phyloP scores from a whole-genome alignment of 1,140 invertebrate species.

The Penaeus vannamei region DNA sequence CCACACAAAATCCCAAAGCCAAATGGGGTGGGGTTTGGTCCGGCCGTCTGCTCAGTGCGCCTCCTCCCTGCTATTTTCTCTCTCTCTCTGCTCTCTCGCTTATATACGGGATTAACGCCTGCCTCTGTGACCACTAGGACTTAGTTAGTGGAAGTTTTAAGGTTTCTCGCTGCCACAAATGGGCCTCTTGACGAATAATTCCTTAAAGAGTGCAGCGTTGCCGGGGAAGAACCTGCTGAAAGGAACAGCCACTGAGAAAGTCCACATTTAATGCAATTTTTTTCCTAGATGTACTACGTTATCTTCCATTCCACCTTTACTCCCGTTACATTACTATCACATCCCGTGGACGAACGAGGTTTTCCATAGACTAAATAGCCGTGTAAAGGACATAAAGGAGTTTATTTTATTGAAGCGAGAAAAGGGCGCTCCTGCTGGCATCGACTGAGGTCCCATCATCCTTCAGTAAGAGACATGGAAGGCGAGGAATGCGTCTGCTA shows the following conservation, averaged over 20 bases:
- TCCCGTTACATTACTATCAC: background rate
- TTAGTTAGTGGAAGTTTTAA: slow-evolving; percentile 47
- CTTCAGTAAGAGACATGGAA: slow-evolving; percentile 32
- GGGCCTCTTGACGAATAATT: slow-evolving; percentile 48
- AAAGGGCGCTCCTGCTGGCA: slow-evolving; percentile 55
- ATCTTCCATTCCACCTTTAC: no score
- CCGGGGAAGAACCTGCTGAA: slow-evolving; percentile 13
- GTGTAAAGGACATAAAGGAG: background rate
- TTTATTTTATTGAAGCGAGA: slow-evolving; percentile 60
- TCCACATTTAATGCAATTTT: slow-evolving; percentile 28
- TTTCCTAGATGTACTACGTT: background rate
- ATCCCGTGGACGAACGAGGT: background rate
- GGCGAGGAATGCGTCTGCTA: slow-evolving; percentile 41
- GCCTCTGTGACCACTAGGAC: slow-evolving; percentile 19
- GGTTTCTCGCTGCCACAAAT: slow-evolving; percentile 54
- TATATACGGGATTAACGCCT: slow-evolving; percentile 58
- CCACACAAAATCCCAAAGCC: slow-evolving; percentile 58
- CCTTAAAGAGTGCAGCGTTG: slow-evolving; percentile 48
- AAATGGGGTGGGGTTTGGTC: slow-evolving; percentile 55
- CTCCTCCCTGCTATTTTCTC: slow-evolving; percentile 18
- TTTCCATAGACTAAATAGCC: background rate
- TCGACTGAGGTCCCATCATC: slow-evolving; percentile 54
- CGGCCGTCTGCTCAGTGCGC: background rate
- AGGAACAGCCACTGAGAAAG: slow-evolving; percentile 49
- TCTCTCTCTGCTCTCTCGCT: slow-evolving; percentile 2